A percentile compares a stretch with the other conserved stretches of the same genome.
These are phyloP conservation scores for Meta bourneti DNA, from an alignment of 2,888 invertebrate species.

Conservation along the genomic window DNA sequence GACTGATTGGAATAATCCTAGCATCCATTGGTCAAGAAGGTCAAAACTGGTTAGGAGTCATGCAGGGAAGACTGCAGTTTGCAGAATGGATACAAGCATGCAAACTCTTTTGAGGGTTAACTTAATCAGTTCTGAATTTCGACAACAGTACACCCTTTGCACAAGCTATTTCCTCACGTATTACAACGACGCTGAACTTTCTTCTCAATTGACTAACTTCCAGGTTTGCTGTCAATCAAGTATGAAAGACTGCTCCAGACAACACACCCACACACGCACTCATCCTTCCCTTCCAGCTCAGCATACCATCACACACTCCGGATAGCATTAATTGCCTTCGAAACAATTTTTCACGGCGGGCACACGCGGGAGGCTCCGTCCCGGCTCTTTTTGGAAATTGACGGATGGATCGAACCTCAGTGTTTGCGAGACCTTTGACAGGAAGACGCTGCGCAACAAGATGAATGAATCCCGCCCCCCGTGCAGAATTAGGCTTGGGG, in stretches of 20 bases:
- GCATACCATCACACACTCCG: not conserved
- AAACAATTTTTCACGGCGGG: conserved; percentile 41
- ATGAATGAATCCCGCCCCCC: conserved; percentile 62
- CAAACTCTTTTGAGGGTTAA: no score
- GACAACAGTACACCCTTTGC: no score
- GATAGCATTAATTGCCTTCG: conserved; percentile 22
- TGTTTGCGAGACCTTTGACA: conserved; percentile 64
- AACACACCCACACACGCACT: not conserved
- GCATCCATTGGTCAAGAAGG: no score
- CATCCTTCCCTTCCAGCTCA: not conserved
- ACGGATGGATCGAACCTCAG: conserved; percentile 50
- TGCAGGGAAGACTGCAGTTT: no score
- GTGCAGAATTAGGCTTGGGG: conserved; percentile 2
- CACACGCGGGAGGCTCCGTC: not conserved
- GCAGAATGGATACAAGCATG: no score
- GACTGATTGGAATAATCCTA: no score
- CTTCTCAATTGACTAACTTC: not conserved
- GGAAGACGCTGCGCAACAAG: conserved; percentile 61
- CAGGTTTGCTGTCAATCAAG: not conserved
- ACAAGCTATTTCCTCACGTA: no score
- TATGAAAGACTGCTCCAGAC: not conserved
- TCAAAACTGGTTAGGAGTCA: no score
- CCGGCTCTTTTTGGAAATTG: conserved; percentile 43
- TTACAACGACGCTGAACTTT: not conserved
- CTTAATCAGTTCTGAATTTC: no score